Conservation (phyloP, 2,797 vertebrate species). For the Simalia tracyae region DNA sequence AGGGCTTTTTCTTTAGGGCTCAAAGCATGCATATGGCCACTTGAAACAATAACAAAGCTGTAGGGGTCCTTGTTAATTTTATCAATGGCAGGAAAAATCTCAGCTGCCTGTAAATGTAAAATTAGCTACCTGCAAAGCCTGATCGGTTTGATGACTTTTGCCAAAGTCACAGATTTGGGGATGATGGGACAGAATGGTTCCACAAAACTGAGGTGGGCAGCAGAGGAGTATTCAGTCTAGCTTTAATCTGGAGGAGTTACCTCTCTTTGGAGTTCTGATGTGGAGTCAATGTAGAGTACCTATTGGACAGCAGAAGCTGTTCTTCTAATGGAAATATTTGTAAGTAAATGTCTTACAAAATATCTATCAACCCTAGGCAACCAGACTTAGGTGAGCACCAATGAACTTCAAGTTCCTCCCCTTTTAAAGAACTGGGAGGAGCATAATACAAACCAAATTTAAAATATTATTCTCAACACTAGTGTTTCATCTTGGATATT, state of each 20-base stretch:
- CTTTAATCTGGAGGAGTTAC: background rate
- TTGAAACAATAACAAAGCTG: too few relatives aligned
- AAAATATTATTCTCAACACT: constrained; percentile 64
- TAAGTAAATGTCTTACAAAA: background rate
- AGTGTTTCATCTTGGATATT: constrained; percentile 66
- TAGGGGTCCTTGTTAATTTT: too few relatives aligned
- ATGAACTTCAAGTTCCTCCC: background rate
- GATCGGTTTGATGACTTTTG: background rate
- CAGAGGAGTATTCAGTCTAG: too few relatives aligned
- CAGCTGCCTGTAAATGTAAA: background rate
- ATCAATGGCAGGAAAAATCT: too few relatives aligned
- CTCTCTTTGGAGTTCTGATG: background rate
- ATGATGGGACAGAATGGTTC: background rate
- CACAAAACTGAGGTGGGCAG: background rate
- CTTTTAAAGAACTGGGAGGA: background rate
- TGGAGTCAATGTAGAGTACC: background rate
- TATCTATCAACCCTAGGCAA: background rate
- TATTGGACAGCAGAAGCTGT: background rate
- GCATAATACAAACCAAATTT: constrained; percentile 64
- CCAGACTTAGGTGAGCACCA: too few relatives aligned
- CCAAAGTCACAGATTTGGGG: background rate
- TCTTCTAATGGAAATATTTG: background rate
- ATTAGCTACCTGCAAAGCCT: background rate
- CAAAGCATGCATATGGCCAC: too few relatives aligned
- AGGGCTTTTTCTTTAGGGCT: too few relatives aligned